Evolutionary conservation across 2,888 invertebrate species (phyloP).

Genomic region (Meiosimyza decipiens): DNA sequence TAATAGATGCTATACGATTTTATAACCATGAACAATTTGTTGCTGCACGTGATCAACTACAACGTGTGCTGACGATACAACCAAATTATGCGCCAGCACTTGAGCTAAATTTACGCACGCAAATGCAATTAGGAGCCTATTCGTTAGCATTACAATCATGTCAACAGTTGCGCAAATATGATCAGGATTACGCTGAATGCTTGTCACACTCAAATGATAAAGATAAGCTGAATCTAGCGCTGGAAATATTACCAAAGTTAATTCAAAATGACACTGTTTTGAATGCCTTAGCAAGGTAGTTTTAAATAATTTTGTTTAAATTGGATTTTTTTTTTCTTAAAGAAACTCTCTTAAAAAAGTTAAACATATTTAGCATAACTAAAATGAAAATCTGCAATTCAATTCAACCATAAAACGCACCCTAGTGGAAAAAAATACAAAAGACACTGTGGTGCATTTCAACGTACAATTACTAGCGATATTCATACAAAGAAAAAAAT

Average conservation of each 20-base stretch:
- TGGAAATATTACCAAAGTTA: constrained; percentile 61
- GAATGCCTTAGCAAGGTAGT: background rate
- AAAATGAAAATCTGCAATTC: background rate
- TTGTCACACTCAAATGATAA: constrained; percentile 53
- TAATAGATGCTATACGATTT: constrained; percentile 72
- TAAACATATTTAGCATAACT: too few species aligned
- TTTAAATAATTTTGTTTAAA: background rate
- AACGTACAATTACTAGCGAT: too few species aligned
- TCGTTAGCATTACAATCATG: constrained; percentile 65
- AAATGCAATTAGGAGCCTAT: constrained; percentile 68
- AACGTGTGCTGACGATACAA: constrained; percentile 64
- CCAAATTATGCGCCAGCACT: constrained; percentile 68
- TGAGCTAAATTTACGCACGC: constrained; percentile 68
- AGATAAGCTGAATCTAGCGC: constrained; percentile 67
- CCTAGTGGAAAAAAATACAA: too few species aligned
- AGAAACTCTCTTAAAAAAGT: background rate
- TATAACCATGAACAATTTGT: constrained; percentile 70
- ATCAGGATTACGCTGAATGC: constrained; percentile 49
- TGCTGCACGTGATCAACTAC: constrained; percentile 70
- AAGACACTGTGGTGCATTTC: too few species aligned
- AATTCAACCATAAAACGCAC: too few species aligned
- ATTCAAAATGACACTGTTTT: constrained; percentile 42
- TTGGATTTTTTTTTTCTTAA: background rate
- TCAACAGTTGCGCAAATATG: constrained; percentile 47
- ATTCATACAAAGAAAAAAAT: too few species aligned